phyloP scores from a whole-genome alignment of 2,888 invertebrate genomes.

The Saturnia japonica region DNA sequence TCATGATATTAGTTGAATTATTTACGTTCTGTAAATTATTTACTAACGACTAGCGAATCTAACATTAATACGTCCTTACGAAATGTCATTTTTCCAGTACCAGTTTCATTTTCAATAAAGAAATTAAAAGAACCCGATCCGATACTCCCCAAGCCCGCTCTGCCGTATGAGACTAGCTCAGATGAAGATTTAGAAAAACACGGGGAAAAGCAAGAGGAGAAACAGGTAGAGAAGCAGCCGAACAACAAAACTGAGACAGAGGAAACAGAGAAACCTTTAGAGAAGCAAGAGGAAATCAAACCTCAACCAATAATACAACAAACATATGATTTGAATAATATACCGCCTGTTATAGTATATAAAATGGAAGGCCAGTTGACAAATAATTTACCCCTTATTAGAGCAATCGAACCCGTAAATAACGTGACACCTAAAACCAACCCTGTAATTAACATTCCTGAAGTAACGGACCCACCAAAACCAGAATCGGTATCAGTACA shows the following conservation, averaged over 20 bases:
- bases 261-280: constrained; percentile 35
- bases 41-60: background rate
- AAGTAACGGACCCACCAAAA: constrained; percentile 37
- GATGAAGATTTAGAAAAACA: constrained; percentile 80
- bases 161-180: constrained; percentile 89
- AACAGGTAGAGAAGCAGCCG: constrained; percentile 30
- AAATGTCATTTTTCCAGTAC: constrained; percentile 66
- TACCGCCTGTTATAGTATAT: constrained; percentile 62
- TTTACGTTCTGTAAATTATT: background rate
- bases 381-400: constrained; percentile 48
- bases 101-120: constrained; percentile 93
- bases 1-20: too few species aligned
- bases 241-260: constrained; percentile 25
- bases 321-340: constrained; percentile 34
- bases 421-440: constrained; percentile 23
- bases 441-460: constrained; percentile 33
- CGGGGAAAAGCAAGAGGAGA: constrained; percentile 38
- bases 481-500: constrained; percentile 26
- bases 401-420: constrained; percentile 37
- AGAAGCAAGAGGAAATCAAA: constrained; percentile 23
- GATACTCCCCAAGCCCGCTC: constrained; percentile 85
- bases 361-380: constrained; percentile 57
- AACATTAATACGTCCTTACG: background rate
- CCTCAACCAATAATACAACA: constrained; percentile 34
- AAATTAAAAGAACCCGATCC: constrained; percentile 89